These are phyloP conservation scores for Mixornis gularis DNA, from an alignment of 2,113 vertebrate genomes.

Conservation along the genomic window DNA sequence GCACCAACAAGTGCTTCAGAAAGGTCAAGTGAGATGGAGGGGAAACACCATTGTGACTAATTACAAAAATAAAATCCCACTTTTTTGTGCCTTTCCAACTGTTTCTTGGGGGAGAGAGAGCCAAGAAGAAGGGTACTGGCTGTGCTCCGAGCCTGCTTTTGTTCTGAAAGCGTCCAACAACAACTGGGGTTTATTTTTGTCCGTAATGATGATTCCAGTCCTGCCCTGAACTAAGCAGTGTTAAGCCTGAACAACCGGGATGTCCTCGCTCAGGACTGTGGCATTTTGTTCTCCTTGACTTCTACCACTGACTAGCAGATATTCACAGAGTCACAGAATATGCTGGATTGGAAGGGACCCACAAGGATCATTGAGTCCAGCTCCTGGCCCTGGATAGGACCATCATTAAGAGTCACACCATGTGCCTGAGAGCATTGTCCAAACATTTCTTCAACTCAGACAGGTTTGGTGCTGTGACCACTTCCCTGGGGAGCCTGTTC, in stretches of 20 bases:
- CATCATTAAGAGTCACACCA: not conserved
- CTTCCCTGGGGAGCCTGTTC: no score
- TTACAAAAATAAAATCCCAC: not conserved
- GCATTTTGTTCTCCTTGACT: not conserved
- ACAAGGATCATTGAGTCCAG: not conserved
- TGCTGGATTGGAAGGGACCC: not conserved
- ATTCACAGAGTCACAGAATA: not conserved
- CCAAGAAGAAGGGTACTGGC: not conserved
- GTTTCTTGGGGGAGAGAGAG: not conserved
- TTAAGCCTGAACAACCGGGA: conserved; percentile 3
- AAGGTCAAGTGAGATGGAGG: not conserved
- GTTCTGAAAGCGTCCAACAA: not conserved
- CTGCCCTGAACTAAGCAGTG: not conserved
- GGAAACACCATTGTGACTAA: not conserved
- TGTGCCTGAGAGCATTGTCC: not conserved
- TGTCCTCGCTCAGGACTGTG: rapidly evolving
- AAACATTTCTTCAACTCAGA: not conserved
- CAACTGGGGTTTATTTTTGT: conserved; percentile 39
- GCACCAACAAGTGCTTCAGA: rapidly evolving
- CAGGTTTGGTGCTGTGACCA: not conserved
- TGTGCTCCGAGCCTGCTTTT: not conserved
- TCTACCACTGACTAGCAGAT: not conserved
- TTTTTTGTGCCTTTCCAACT: not conserved
- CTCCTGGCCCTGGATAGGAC: not conserved
- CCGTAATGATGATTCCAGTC: not conserved